Percentiles rank a stretch among this genome's conserved stretches.
These are phyloP conservation scores for Dendrolimus kikuchii DNA, from an alignment of 1,140 invertebrate genomes.

Conservation along the genomic window DNA sequence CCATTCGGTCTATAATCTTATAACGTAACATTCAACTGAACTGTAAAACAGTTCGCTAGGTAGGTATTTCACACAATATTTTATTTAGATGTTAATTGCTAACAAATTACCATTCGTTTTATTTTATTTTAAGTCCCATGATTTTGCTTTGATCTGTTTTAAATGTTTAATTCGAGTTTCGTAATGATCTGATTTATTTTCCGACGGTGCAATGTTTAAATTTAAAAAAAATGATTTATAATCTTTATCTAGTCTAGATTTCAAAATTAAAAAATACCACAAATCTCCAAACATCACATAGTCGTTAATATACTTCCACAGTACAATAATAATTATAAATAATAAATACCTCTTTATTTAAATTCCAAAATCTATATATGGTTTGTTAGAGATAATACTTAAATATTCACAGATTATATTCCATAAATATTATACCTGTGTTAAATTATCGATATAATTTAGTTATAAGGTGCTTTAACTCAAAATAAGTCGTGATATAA, in stretches of 20 bases:
- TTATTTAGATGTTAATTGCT: slow-evolving; percentile 52
- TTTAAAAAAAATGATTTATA: too few relatives aligned
- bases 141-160: slow-evolving; percentile 71
- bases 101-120: slow-evolving; percentile 56
- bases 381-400: slow-evolving; percentile 51
- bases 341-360: slow-evolving; percentile 55
- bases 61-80: slow-evolving; percentile 49
- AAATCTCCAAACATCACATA: slow-evolving; percentile 34
- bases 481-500: slow-evolving; percentile 51
- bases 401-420: slow-evolving; percentile 19
- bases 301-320: slow-evolving; percentile 27
- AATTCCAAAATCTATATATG: slow-evolving; percentile 61
- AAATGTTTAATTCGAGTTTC: slow-evolving; percentile 46
- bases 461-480: slow-evolving; percentile 61
- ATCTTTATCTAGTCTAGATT: slow-evolving; percentile 27
- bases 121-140: slow-evolving; percentile 57
- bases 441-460: slow-evolving; percentile 37
- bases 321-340: slow-evolving; percentile 36
- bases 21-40: slow-evolving; percentile 17
- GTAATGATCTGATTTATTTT: slow-evolving; percentile 51
- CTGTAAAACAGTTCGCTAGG: slow-evolving; percentile 58
- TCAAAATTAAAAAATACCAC: slow-evolving; percentile 25
- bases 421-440: slow-evolving; percentile 27
- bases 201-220: slow-evolving; percentile 38
- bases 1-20: background rate